These are phyloP conservation scores for Eupithecia subumbrata DNA, from an alignment of 2,888 invertebrate species.

Conservation along the genomic window DNA sequence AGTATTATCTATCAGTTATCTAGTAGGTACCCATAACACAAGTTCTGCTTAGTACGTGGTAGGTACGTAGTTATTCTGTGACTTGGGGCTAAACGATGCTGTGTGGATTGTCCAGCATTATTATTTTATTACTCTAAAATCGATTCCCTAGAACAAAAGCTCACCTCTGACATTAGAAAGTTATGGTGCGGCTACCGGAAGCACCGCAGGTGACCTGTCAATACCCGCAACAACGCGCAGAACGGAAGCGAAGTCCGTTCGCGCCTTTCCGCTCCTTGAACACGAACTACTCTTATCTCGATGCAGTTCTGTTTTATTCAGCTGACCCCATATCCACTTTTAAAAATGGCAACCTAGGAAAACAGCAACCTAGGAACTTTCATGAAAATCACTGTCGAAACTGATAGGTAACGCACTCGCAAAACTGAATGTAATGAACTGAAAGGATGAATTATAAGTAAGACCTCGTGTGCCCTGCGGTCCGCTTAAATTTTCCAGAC, in stretches of 20 bases:
- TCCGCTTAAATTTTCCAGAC: not conserved
- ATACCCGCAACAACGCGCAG: conserved; percentile 17
- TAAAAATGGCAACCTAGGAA: not conserved
- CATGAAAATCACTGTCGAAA: not conserved
- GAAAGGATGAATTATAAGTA: too few species aligned
- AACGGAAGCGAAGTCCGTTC: not conserved
- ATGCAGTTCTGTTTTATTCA: conserved; percentile 3
- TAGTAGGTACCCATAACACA: too few species aligned
- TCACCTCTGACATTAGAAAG: conserved; percentile 1
- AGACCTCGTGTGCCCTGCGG: too few species aligned
- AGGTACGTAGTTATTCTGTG: too few species aligned
- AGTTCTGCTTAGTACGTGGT: too few species aligned
- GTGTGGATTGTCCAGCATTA: too few species aligned
- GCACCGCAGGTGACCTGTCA: conserved; percentile 19
- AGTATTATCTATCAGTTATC: too few species aligned
- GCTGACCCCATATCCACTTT: not conserved
- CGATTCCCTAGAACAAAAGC: conserved; percentile 7
- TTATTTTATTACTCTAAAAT: not conserved
- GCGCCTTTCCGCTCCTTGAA: conserved; percentile 2
- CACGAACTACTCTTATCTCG: conserved; percentile 2
- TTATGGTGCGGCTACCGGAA: conserved; percentile 4
- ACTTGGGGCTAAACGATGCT: too few species aligned
- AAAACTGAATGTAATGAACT: too few species aligned
- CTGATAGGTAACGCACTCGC: not conserved
- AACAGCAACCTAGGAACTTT: not conserved